Evolutionary conservation across 2,888 invertebrate genomes (phyloP).

Genomic region (Dicyrtoma fusca): DNA sequence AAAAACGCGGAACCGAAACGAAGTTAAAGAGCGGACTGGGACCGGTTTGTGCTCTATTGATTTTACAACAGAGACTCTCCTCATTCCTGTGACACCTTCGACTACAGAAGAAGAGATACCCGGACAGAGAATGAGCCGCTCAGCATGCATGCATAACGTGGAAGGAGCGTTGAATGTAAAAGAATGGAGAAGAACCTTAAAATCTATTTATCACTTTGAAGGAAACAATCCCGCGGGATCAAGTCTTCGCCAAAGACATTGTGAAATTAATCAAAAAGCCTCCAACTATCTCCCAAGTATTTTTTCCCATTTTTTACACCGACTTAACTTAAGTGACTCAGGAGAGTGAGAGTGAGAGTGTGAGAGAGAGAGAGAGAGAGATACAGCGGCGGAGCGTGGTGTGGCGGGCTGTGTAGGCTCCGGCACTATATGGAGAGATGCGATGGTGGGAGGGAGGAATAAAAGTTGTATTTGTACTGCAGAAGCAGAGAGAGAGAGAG

Average conservation of each 20-base stretch:
- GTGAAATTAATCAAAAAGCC: constrained; percentile 52
- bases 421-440: neutral
- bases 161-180: constrained; percentile 31
- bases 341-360: constrained; percentile 9
- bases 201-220: constrained; percentile 56
- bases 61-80: constrained; percentile 31
- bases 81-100: constrained; percentile 30
- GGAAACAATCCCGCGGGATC: constrained; percentile 48
- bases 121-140: constrained; percentile 18
- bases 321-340: constrained; percentile 40
- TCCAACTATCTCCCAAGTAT: constrained; percentile 40
- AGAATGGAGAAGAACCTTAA: constrained; percentile 47
- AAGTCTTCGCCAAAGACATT: constrained; percentile 47
- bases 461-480: neutral
- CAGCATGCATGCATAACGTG: constrained; percentile 34
- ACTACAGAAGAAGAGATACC: constrained; percentile 13
- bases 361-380: constrained; percentile 12
- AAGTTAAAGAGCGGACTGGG: constrained; percentile 37
- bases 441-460: neutral
- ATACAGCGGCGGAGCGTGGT: neutral
- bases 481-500: neutral
- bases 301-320: constrained; percentile 40
- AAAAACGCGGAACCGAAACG: constrained; percentile 35
- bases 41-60: constrained; percentile 38
- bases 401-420: neutral